phyloP scores from a whole-genome alignment of 2,797 vertebrate genomes.

The Sebastes jordani region DNA sequence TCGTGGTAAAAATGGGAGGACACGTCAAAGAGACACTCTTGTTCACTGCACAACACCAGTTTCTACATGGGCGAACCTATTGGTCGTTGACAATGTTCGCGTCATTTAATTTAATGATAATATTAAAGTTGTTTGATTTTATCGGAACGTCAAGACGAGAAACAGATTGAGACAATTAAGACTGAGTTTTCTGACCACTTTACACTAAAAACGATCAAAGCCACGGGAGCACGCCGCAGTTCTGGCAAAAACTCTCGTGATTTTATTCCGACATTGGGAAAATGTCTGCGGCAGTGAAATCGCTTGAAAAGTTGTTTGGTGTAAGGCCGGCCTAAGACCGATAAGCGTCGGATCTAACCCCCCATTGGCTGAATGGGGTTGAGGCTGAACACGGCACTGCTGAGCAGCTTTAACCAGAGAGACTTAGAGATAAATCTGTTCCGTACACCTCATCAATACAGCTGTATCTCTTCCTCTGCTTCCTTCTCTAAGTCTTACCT shows the following conservation, averaged over 20 bases:
- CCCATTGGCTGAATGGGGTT: neutral
- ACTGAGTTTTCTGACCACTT: neutral
- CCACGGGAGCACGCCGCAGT: too few relatives aligned
- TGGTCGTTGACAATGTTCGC: neutral
- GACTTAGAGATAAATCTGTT: conserved; percentile 12
- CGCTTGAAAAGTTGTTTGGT: neutral
- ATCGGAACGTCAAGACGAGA: neutral
- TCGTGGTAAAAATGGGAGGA: neutral
- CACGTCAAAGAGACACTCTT: neutral
- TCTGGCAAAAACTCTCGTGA: neutral
- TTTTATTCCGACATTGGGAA: neutral
- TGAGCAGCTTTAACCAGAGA: conserved; percentile 17
- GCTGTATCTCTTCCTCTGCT: neutral
- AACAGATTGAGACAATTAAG: neutral
- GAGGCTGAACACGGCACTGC: neutral
- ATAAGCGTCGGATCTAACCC: conserved; percentile 14
- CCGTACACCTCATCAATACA: conserved; percentile 15
- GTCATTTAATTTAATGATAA: neutral
- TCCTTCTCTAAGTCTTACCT: neutral
- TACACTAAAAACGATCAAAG: neutral
- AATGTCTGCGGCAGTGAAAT: neutral
- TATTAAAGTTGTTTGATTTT: neutral
- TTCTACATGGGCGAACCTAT: neutral
- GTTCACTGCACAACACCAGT: neutral
- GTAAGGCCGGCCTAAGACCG: neutral